Evolutionary conservation across 2,888 invertebrate species (phyloP).

Genomic region (Leuctra nigra): DNA sequence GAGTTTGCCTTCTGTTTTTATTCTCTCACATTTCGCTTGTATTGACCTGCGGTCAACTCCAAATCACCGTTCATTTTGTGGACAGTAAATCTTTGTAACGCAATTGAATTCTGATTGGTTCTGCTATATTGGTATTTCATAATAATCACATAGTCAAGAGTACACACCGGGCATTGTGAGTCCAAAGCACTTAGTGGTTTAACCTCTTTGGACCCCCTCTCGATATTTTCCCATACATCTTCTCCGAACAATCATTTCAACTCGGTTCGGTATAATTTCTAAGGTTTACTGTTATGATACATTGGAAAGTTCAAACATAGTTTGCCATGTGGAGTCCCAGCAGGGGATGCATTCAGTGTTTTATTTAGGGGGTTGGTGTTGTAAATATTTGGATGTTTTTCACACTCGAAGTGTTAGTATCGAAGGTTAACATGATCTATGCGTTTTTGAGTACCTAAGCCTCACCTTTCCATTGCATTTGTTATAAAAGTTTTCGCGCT

Average conservation of each 20-base stretch:
- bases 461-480: neutral
- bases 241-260: conserved; percentile 8
- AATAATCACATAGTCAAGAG: neutral
- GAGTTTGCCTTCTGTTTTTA: too few species aligned
- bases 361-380: too few species aligned
- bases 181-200: conserved; percentile 11
- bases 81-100: too few species aligned
- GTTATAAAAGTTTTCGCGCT: neutral
- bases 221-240: conserved; percentile 6
- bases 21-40: too few species aligned
- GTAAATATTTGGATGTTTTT: conserved; percentile 14
- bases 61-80: too few species aligned
- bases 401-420: neutral
- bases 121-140: neutral
- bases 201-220: conserved; percentile 13
- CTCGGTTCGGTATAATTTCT: conserved; percentile 4
- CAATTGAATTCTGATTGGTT: too few species aligned
- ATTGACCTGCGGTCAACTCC: too few species aligned
- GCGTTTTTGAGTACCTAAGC: neutral
- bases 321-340: neutral
- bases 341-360: conserved; percentile 6
- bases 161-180: neutral
- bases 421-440: conserved; percentile 8
- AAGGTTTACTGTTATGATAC: conserved; percentile 5
- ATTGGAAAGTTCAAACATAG: neutral